A percentile compares a stretch with the other conserved stretches of the same genome.
Conservation (phyloP, 1,140 invertebrate species). For the Drosophila orosa region DNA sequence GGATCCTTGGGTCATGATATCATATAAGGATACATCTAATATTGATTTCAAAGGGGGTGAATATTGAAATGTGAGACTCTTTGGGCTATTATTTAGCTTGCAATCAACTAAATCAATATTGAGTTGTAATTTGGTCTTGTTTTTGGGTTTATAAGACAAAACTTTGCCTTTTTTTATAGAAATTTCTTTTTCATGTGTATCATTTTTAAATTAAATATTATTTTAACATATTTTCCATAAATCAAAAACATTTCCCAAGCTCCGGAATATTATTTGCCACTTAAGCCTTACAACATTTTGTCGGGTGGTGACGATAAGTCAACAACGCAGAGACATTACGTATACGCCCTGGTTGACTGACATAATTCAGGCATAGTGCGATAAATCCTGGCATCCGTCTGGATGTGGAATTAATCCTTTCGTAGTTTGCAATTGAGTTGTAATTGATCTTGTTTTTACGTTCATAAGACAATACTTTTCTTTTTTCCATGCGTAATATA, state of each 20-base stretch:
- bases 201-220: too few species aligned
- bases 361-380: constrained; percentile 16
- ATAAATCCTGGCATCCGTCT: constrained; percentile 57
- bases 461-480: too few species aligned
- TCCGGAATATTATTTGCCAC: constrained; percentile 1
- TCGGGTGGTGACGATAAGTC: constrained; percentile 12
- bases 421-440: too few species aligned
- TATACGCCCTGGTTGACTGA: constrained; percentile 51
- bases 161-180: too few species aligned
- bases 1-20: not conserved
- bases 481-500: too few species aligned
- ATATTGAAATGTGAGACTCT: not conserved
- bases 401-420: constrained; percentile 30
- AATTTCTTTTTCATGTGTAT: too few species aligned
- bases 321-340: constrained; percentile 40
- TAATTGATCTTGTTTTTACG: too few species aligned
- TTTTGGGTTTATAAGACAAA: too few species aligned
- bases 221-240: too few species aligned
- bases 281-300: too few species aligned
- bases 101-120: not conserved
- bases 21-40: not conserved
- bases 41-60: not conserved
- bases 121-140: too few species aligned
- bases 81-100: not conserved
- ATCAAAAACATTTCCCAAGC: not conserved